Base-by-base conservation (phyloP, 2,797 vertebrate genomes). In the Siniperca obscura region DNA sequence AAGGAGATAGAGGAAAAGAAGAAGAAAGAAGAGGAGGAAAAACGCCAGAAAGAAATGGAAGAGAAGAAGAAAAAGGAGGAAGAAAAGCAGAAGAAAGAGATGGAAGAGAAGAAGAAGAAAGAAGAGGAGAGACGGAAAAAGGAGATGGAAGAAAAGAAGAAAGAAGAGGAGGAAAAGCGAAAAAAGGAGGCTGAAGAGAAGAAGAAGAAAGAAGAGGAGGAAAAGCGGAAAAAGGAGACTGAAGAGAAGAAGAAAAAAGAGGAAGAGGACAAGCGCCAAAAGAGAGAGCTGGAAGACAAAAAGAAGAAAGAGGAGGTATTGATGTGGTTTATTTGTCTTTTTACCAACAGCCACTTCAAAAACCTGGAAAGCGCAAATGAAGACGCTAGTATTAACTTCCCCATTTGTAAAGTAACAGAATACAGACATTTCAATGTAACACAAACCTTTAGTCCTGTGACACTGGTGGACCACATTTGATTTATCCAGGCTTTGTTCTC, bases 291-390 rank as follows among this genome's bases (percentile, higher is more conserved):
- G 22, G 90, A 90, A 9, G 83, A 92, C n/a, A 90, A 92, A 62
- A 84, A 80, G 65, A 93, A 78, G 53, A 90, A 93, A 90, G 91
- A 92, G 59, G 92, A 92, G 91, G 94, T 94, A 89, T n/a, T 67
- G 36, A 25, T 79, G 16, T 65, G n/a, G 73, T 64, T 72, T 65
- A 19, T 38, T 53, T 3, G 5, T 66, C 3, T 19, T 82, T 70
- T 70, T 30, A 61, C 25, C 2, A 62, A 46, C n/a, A 52, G 4
- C 34, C 9, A 9, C 80, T 65, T 78, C 16, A 56, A 53, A 67
- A 44, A 34, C 34, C 25, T 44, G 59, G 44, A 86, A 76, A 76
- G 55, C 42, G 78, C 9, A 44, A 80, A 84, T 52, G 5, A 60
- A 38, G 21, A 7, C 19, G 2, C n/a, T 55, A 25, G 19, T 48